Evolutionary conservation across 2,797 vertebrate species (phyloP), one percentile per base, ranked within the genome.

Genomic region (Dermochelys coriacea): DNA sequence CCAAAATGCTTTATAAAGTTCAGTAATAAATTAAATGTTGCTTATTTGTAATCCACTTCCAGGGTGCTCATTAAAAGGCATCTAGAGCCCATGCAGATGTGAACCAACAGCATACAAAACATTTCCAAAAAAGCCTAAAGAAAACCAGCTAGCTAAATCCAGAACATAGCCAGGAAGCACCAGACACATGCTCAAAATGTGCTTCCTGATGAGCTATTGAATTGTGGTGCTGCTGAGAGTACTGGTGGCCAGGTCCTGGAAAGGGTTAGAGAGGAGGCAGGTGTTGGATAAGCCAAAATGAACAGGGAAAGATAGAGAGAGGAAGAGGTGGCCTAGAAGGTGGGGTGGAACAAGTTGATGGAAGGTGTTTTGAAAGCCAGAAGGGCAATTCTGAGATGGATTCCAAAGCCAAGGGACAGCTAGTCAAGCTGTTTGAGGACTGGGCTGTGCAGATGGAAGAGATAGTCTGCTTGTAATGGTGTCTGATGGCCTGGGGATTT

Each of bases 201-300:
- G 41, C 41, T 59, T 82, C 59, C 19, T 57, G 80, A 47, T 29
- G 29, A 82, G 80, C 54, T 6, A 31, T 5, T 82, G 55, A 82
- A 82, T 55, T 21, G 41, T 57, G 45, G 41, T 59, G 52, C 55
- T 47, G 55, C 10, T 5, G 41, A 57, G 45, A 52, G 50, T 27
- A 41, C 14, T 29, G 45, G 23, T 47, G 52, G 27, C 61, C 68
- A 41, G 34, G 27, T 75, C n/a, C 14, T 8, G 31, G 78, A 31
- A 49, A 85, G n/a, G 9, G 11, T 34, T 6, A n/a, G 37, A 83
- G 54, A 31, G 49, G 21, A 2, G 12, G 50, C 2, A 1, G 47
- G 0, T 3, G 47, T 18, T 1, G 64, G 47, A 61, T 51, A 89
- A 25, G 81, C 1, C 0, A 21, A 71, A 5, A 11, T 55, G 86